Evolutionary conservation across 2,113 vertebrate species (phyloP).

Genomic region (Diglossa brunneiventris): DNA sequence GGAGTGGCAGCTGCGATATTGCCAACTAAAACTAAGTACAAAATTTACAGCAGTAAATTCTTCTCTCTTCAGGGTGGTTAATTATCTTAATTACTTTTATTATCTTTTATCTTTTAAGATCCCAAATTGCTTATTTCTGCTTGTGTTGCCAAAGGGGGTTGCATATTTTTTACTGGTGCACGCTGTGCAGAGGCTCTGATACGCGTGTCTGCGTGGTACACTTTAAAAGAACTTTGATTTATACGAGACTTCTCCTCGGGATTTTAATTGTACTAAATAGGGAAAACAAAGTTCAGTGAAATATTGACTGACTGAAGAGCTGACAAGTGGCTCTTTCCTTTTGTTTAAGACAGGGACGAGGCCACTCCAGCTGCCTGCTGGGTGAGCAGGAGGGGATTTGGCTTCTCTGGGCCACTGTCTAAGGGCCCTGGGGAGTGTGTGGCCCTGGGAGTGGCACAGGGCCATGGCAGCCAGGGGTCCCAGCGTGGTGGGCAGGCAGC

Average conservation of each 20-base stretch:
- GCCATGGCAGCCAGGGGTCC: background rate
- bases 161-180: constrained; percentile 68
- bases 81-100: constrained; percentile 89
- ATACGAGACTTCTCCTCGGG: constrained; percentile 57
- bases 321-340: background rate
- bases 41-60: constrained; percentile 80
- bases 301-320: background rate
- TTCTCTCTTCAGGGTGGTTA: constrained; percentile 85
- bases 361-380: rapidly evolving
- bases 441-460: background rate
- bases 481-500: rapidly evolving
- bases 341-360: rapidly evolving
- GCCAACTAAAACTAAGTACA: constrained; percentile 76
- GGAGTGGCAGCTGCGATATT: constrained; percentile 75
- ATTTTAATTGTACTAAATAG: constrained; percentile 65
- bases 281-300: constrained; percentile 64
- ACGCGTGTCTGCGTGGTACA: constrained; percentile 34
- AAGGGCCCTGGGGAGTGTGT: background rate
- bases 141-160: constrained; percentile 80
- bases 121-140: constrained; percentile 83
- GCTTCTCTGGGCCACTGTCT: rapidly evolving
- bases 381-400: background rate
- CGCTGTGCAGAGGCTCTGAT: constrained; percentile 47
- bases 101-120: constrained; percentile 85
- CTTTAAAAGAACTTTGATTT: constrained; percentile 77